phyloP scores from a whole-genome alignment of 2,888 invertebrate genomes.

The Hanleya hanleyi region DNA sequence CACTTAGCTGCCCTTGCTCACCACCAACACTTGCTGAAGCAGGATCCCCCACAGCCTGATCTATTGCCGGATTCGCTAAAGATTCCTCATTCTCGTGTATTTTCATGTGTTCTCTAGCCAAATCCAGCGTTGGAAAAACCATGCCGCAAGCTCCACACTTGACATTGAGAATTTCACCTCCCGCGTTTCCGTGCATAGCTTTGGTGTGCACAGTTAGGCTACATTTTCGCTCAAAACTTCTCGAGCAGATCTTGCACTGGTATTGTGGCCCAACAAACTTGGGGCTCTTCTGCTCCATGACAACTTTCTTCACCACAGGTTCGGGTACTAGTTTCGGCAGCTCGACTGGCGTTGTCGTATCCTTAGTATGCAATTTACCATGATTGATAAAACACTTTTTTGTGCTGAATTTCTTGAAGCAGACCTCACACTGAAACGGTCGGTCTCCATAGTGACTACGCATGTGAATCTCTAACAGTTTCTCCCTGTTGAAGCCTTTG shows the following conservation, averaged over 20 bases:
- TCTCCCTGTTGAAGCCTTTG: conserved; percentile 13
- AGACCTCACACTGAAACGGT: background rate
- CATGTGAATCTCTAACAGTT: conserved; percentile 6
- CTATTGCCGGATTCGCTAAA: too few relatives aligned
- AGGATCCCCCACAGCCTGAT: too few relatives aligned
- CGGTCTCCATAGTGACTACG: background rate
- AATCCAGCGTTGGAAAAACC: too few relatives aligned
- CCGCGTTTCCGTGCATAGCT: background rate
- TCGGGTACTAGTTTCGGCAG: too few relatives aligned
- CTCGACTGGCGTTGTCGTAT: background rate
- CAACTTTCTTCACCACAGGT: background rate
- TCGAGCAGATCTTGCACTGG: background rate
- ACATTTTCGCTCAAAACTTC: background rate
- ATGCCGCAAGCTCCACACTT: too few relatives aligned
- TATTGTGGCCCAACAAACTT: background rate
- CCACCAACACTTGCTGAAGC: too few relatives aligned
- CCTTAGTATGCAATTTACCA: background rate
- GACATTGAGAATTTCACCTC: too few relatives aligned
- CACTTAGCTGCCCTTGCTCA: too few relatives aligned
- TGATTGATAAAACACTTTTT: background rate
- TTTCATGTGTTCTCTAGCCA: too few relatives aligned
- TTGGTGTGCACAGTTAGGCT: background rate
- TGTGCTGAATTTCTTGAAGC: background rate
- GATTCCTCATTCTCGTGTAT: too few relatives aligned
- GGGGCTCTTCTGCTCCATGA: background rate